Evolutionary conservation across 2,113 vertebrate genomes (phyloP), one percentile per base, ranked within the genome.

Genomic region (Sander lucioperca): DNA sequence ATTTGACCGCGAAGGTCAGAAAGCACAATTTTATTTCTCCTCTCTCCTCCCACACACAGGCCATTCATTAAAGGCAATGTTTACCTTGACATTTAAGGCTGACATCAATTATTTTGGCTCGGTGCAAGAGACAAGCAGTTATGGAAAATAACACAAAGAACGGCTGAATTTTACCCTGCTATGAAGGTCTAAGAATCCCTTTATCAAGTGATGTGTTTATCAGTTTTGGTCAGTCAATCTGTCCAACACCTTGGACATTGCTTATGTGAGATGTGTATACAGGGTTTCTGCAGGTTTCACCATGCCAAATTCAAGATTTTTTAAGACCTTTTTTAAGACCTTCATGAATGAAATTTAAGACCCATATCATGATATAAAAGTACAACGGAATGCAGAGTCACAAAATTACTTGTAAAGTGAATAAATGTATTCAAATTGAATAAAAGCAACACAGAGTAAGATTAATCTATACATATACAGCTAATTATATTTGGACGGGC

Each of bases 1-100:
- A 70, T 80, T 58, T 79, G 47, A 36, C 68, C 81, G 77, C 18
- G 81, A 89, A 93, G 90, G 82, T 88, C 86, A 87, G 33, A 74
- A 62, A 57, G 56, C 51, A 79, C 65, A 18, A 77, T 70, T 70
- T 67, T 19, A 82, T 86, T 89, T 66, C 30, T 77, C 58, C 56
- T 77, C 48, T 53, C n/a, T 80, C 63, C 71, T 71, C 56, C 50
- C 62, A 71, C 80, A 87, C 80, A 27, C 53, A 70, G 43, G 33
- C 76, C 39, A 53, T 83, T 88, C 65, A 89, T 88, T 76, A 84
- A 84, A 69, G 7, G 27, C 0, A 87, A 87, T 88, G 39, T 91
- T 88, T 74, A 84, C 84, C 75, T 82, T 86, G 74, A 87, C 88
- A 89, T 89, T 87, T 86, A 33, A 83, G 36, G 57, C 79, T 11